Base-by-base conservation (phyloP, 2,113 vertebrate genomes). In the Pitta sordida region DNA sequence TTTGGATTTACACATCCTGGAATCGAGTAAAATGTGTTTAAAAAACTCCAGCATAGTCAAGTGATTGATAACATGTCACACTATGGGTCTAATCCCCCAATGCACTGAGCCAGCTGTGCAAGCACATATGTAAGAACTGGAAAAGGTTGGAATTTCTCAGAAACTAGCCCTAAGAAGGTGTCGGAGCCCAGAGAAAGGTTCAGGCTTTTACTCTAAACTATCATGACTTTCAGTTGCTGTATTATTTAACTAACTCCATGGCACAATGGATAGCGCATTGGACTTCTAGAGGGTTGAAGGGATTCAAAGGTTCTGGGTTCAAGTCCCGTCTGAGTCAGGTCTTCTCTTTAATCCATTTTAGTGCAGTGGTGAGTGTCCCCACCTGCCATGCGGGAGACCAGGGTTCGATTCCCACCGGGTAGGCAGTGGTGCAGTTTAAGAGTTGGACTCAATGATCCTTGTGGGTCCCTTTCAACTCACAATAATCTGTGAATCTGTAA, bases 211-310 rank as follows among this genome's bases (percentile, higher is more conserved):
- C 1, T 68, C 41, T 58, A 46, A 69, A 65, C 12, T 37, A 11
- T 73, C 11, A 0, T 29, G 32, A 67, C 13, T 62, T 71, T 30
- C 36, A 60, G 15, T 56, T 65, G 8, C 41, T 49, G 58, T 77
- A 11, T 70, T 73, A 6, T 77, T 77, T 37, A 37, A 24, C 11
- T 77, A 88, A n/a, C 98, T 98, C 98, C 98, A 98, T 98, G 98
- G 98, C 98, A 98, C 98, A 98, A 98, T 98, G 98, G 98, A 98
- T 98, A 98, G 98, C 98, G 98, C 98, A 98, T 98, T 98, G 98
- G 98, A 98, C 98, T 98, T 98, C 98, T 98, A 98, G 98, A 92
- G 98, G 98, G 8, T 93, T 92, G 97, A 97, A 98, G 98, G 46
- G 88, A 98, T 98, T 98, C 98, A 98, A 98, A 98, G 98, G 98